Percentiles rank a stretch among this genome's conserved stretches.
phyloP scores from a whole-genome alignment of 1,140 invertebrate species.

The Eufriesea mexicana region DNA sequence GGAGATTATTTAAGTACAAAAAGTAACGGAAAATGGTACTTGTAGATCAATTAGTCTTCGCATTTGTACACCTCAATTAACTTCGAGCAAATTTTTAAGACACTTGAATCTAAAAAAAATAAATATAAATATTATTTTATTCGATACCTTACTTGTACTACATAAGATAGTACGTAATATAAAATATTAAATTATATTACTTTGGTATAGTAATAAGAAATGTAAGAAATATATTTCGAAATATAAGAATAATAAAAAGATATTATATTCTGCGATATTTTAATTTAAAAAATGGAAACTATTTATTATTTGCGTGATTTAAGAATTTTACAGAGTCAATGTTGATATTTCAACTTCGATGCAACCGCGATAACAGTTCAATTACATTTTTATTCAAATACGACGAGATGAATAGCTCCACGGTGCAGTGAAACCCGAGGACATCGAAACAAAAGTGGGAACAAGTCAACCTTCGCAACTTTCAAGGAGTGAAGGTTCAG shows the following conservation, averaged over 20 bases:
- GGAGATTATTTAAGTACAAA: neutral
- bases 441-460: slow-evolving; percentile 28
- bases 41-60: neutral
- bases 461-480: slow-evolving; percentile 31
- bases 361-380: neutral
- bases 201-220: neutral
- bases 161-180: too few species aligned
- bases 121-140: too few species aligned
- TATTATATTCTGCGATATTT: too few species aligned
- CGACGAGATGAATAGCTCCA: neutral
- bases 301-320: neutral
- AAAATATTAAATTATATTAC: neutral
- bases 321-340: neutral
- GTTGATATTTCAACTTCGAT: neutral
- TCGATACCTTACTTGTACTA: too few species aligned
- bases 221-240: neutral
- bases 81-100: neutral
- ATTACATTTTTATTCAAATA: neutral
- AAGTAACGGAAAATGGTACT: neutral
- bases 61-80: neutral
- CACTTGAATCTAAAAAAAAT: neutral
- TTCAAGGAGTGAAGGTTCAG: slow-evolving; percentile 25
- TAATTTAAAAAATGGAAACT: neutral
- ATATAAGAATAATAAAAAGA: too few species aligned
- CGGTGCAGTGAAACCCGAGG: slow-evolving; percentile 2